Evolutionary conservation across 2,797 vertebrate species (phyloP).

Genomic region (Crenichthys baileyi): DNA sequence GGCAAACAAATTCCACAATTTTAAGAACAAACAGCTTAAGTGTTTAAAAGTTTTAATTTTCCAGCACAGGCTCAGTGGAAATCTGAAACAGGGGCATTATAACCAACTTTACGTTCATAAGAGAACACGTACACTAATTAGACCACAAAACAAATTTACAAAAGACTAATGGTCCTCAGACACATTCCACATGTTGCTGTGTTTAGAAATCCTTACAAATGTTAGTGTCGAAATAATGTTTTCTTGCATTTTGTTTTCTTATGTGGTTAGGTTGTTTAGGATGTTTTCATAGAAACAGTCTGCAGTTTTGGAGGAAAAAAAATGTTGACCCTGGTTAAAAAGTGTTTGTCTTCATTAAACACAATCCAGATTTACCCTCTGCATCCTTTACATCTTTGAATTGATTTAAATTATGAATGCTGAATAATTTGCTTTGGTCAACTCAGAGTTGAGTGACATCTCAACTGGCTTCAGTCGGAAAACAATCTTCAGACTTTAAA

Average conservation of each 20-base stretch:
- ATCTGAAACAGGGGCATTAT: slow-evolving; percentile 14
- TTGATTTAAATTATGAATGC: slow-evolving; percentile 27
- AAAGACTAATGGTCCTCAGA: slow-evolving; percentile 57
- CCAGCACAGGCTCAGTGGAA: slow-evolving; percentile 18
- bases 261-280: slow-evolving; percentile 42
- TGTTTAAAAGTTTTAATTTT: slow-evolving; percentile 17
- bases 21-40: slow-evolving; percentile 3
- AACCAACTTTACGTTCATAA: slow-evolving; percentile 27
- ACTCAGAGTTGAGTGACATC: slow-evolving; percentile 27
- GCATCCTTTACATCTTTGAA: slow-evolving; percentile 46
- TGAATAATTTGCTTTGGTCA: slow-evolving; percentile 45
- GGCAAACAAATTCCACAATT: slow-evolving; percentile 1
- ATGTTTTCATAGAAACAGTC: slow-evolving; percentile 37
- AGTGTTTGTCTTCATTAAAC: slow-evolving; percentile 42
- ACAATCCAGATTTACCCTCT: slow-evolving; percentile 31
- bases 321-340: slow-evolving; percentile 45
- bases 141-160: slow-evolving; percentile 62
- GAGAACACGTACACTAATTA: slow-evolving; percentile 49
- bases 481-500: slow-evolving; percentile 49
- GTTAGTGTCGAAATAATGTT: slow-evolving; percentile 17
- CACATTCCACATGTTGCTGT: slow-evolving; percentile 64
- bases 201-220: slow-evolving; percentile 45
- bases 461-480: slow-evolving; percentile 28
- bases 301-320: slow-evolving; percentile 36
- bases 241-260: slow-evolving; percentile 39